A percentile compares a stretch with the other conserved stretches of the same genome.
These are phyloP conservation scores for Pygoscelis adeliae DNA, from an alignment of 2,113 vertebrate species.

Conservation along the genomic window DNA sequence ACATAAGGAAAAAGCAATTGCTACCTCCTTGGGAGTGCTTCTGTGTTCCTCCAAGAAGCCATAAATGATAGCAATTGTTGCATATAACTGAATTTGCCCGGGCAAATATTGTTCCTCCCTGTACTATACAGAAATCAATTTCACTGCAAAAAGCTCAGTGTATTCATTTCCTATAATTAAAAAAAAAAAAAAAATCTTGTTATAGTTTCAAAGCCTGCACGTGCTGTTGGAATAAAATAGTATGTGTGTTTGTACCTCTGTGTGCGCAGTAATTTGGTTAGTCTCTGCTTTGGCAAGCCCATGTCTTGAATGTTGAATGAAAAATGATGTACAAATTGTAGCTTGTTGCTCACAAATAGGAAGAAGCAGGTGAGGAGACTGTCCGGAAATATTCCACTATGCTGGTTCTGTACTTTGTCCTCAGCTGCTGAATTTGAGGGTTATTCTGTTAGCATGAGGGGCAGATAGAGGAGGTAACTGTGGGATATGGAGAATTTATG, in stretches of 20 bases:
- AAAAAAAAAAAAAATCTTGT: not conserved
- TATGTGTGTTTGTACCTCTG: not conserved
- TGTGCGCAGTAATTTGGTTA: not conserved
- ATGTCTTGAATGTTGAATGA: not conserved
- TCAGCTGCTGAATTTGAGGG: not conserved
- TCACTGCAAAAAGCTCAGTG: not conserved
- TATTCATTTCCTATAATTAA: not conserved
- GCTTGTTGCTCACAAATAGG: not conserved
- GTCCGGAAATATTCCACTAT: not conserved
- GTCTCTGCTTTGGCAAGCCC: not conserved
- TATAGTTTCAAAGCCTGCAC: not conserved
- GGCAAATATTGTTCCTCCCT: not conserved
- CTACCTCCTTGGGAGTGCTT: not conserved
- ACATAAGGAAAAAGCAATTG: not conserved
- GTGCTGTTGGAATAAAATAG: not conserved
- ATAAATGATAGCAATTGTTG: not conserved
- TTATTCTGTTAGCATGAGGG: not conserved
- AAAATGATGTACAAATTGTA: not conserved
- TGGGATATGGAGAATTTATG: not conserved
- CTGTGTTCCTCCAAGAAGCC: not conserved
- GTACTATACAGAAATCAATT: not conserved
- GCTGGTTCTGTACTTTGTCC: not conserved
- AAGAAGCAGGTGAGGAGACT: not conserved
- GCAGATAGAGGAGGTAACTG: not conserved
- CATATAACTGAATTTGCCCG: not conserved